These are phyloP conservation scores for Aegithalos caudatus DNA, from an alignment of 2,113 vertebrate species.

Conservation along the genomic window DNA sequence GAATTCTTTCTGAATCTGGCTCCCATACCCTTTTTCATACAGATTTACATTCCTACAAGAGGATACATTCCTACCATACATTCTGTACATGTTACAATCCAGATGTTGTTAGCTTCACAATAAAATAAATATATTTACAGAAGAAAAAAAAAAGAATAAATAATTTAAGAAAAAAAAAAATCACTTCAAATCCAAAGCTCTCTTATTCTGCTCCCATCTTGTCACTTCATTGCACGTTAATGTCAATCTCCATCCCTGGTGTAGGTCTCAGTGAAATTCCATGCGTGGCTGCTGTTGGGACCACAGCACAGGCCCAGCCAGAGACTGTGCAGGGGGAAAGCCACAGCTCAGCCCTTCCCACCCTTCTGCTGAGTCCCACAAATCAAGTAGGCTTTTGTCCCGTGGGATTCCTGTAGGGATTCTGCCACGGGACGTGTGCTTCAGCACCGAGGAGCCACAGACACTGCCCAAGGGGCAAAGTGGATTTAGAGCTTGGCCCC, in stretches of 20 bases:
- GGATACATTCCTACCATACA: constrained; percentile 88
- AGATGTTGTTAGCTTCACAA: constrained; percentile 91
- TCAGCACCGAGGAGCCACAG: constrained; percentile 16
- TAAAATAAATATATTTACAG: constrained; percentile 99
- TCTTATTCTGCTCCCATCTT: constrained; percentile 79
- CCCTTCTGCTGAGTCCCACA: not conserved
- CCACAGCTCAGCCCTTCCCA: not conserved
- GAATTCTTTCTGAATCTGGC: constrained; percentile 68
- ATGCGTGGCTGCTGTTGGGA: not conserved
- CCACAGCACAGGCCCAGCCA: not conserved
- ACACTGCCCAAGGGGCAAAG: not conserved
- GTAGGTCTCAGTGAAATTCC: not conserved
- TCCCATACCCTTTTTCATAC: constrained; percentile 78
- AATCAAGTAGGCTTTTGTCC: not conserved
- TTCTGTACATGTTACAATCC: constrained; percentile 98
- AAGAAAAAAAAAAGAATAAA: constrained; percentile 92
- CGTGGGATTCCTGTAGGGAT: not conserved
- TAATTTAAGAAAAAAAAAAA: constrained; percentile 83
- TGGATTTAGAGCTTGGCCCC: not conserved
- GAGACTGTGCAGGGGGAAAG: not conserved
- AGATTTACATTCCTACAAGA: constrained; percentile 85
- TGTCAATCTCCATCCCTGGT: constrained; percentile 29
- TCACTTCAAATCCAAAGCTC: constrained; percentile 88
- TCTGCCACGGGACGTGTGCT: not conserved
- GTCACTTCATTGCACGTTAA: constrained; percentile 79